phyloP scores from a whole-genome alignment of 2,797 vertebrate species.

The Pogonophryne albipinna region DNA sequence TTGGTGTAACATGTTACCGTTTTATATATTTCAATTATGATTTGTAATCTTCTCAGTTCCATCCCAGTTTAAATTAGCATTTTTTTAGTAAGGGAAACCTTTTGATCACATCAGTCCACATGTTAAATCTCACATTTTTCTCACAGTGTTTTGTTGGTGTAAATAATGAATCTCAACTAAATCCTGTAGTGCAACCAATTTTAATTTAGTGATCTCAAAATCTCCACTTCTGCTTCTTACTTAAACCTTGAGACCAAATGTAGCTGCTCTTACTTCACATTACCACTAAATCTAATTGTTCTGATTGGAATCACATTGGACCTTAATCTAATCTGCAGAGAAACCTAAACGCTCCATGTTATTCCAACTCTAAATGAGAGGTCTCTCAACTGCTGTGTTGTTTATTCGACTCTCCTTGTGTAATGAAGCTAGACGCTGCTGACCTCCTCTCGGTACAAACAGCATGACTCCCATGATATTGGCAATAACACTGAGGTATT shows the following conservation, averaged over 20 bases:
- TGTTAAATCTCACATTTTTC: too few species aligned
- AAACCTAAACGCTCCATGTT: constrained; percentile 28
- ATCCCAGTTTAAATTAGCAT: not conserved
- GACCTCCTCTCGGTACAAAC: constrained; percentile 46
- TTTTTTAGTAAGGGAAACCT: not conserved
- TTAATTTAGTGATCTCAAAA: not conserved
- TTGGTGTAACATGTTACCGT: too few species aligned
- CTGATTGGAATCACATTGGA: constrained; percentile 66
- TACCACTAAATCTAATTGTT: constrained; percentile 50
- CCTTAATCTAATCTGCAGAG: constrained; percentile 57
- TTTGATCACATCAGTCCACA: not conserved
- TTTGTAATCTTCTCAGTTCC: not conserved
- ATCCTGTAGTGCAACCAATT: not conserved
- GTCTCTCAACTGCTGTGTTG: constrained; percentile 33
- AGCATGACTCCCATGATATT: constrained; percentile 43
- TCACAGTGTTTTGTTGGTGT: not conserved
- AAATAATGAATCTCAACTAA: not conserved
- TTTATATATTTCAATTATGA: not conserved
- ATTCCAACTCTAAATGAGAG: constrained; percentile 28
- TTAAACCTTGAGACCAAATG: not conserved
- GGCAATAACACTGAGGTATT: constrained; percentile 52
- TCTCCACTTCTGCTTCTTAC: not conserved
- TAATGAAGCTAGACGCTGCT: constrained; percentile 29
- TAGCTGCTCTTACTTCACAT: constrained; percentile 15
- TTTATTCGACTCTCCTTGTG: constrained; percentile 5